Evolutionary conservation across 2,797 vertebrate genomes (phyloP), one percentile per base, ranked within the genome.

Genomic region (Pterois miles): DNA sequence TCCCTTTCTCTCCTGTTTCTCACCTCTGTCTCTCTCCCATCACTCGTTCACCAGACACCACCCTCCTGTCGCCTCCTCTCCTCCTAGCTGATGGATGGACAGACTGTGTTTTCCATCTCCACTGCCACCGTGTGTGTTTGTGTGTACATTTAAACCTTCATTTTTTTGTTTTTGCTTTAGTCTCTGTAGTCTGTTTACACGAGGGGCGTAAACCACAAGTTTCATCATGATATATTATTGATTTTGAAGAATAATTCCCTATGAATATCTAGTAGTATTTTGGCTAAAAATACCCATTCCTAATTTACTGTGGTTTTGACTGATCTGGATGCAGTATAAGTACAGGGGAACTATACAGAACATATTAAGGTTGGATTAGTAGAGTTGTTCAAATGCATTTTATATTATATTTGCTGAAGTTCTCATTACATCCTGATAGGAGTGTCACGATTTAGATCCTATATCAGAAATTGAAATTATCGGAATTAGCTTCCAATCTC

Each of bases 1-100:
- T 50, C 25, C 16, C 27, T 59, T 25, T 59, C 52, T 54, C 23
- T n/a, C 22, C 63, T 74, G 13, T 68, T 34, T 25, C 43, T 74
- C 29, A 57, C 43, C 40, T 31, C 48, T 10, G 63, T 67, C 65
- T 20, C 9, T 57, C 63, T 68, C 40, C 31, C 25, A 16, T 31
- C 56, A 48, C 52, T 64, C 9, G 3, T 31, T 62, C 76, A 40
- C 78, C 71, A 46, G 65, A 78, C n/a, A 68, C 83, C 82, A 1
- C 54, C 74, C 33, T 69, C 64, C 59, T 86, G 84, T 88, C 66
- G 71, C 85, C 67, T 78, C 84, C 69, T 74, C 64, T 82, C 65
- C 75, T 74, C 74, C 57, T 53, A 33, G 58, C 58, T 71, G 86
- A 84, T 84, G 66, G 54, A 88, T 80, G 72, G 62, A 87, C 66